Percentiles rank a stretch among this genome's conserved stretches.
Conservation (phyloP, 2,113 vertebrate species). For the Numenius arquata region DNA sequence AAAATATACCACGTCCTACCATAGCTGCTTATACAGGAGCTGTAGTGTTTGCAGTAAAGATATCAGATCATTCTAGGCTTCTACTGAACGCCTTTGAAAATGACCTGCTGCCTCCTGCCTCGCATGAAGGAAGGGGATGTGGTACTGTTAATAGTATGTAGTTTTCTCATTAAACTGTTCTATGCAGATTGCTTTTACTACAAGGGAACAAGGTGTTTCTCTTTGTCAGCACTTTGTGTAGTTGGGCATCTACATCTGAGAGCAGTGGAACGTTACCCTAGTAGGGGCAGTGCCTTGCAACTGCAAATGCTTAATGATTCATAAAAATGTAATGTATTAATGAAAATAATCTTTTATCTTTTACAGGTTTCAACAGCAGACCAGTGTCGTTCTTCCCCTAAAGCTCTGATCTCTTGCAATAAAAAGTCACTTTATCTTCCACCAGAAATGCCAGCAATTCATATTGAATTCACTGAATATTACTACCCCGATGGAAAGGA, state of each 20-base stretch:
- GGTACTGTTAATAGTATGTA: not conserved
- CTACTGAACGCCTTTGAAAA: not conserved
- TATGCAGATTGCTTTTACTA: not conserved
- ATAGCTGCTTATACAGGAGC: not conserved
- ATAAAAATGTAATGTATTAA: not conserved
- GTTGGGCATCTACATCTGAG: not conserved
- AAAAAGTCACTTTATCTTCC: conserved; percentile 97
- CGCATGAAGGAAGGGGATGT: not conserved
- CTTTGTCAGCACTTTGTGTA: not conserved
- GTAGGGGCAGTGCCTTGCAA: not conserved
- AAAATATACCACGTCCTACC: not conserved
- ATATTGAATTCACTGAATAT: conserved; percentile 97
- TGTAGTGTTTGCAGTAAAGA: not conserved
- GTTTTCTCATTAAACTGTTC: not conserved
- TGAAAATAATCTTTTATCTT: not conserved
- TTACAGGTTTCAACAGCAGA: conserved; percentile 95
- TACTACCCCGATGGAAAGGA: conserved; percentile 97
- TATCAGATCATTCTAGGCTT: not conserved
- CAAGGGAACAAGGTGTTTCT: not conserved
- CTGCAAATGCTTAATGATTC: not conserved
- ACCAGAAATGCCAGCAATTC: conserved; percentile 95
- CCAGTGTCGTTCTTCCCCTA: conserved; percentile 91
- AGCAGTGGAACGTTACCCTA: not conserved
- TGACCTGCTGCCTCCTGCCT: not conserved
- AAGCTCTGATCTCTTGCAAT: conserved; percentile 97